Conservation (phyloP, 2,888 invertebrate species). For the Limnephilus lunatus region DNA sequence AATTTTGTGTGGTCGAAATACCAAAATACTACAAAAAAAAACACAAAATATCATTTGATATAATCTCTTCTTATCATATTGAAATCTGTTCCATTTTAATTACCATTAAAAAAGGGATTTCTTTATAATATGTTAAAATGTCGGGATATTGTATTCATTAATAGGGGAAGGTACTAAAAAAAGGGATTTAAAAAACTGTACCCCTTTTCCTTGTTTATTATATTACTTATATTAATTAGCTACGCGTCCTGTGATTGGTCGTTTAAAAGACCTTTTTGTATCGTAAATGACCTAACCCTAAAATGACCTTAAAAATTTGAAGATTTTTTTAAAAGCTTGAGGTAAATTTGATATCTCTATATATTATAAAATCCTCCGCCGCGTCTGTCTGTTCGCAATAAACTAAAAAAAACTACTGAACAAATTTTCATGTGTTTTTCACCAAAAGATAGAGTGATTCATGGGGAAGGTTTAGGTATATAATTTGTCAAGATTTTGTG, state of each 20-base stretch:
- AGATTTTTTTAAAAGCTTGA: not conserved
- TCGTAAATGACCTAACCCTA: not conserved
- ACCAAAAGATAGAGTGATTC: no score
- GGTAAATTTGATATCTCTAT: no score
- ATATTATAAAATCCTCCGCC: no score
- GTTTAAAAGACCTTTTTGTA: not conserved
- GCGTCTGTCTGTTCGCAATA: no score
- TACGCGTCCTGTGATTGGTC: not conserved
- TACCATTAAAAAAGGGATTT: not conserved
- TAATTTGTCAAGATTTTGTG: no score
- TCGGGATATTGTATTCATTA: not conserved
- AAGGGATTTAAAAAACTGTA: not conserved
- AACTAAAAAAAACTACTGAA: no score
- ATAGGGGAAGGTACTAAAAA: not conserved
- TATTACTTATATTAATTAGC: slow-evolving; percentile 6
- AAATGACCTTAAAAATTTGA: not conserved
- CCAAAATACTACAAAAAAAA: no score
- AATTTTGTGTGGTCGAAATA: no score
- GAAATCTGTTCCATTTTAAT: not conserved
- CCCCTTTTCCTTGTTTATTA: not conserved
- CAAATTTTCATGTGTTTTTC: no score
- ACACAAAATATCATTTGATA: no score
- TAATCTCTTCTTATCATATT: not conserved
- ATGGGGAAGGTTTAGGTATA: no score
- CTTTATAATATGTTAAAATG: not conserved